These are phyloP conservation scores for Plecturocebus donacophilus DNA, from an alignment of 2,113 vertebrate genomes.

Conservation along the genomic window DNA sequence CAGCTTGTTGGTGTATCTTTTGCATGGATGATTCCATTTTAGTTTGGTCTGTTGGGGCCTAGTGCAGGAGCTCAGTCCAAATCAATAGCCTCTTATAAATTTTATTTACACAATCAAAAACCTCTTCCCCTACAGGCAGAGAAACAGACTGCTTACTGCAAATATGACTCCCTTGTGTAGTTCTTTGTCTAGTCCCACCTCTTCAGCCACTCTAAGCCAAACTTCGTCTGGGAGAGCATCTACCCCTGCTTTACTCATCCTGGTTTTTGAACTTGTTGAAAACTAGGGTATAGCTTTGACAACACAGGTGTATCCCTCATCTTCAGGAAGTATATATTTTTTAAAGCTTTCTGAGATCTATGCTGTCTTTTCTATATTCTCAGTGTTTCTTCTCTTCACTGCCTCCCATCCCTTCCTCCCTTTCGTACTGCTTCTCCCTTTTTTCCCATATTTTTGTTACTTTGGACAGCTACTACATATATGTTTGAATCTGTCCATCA, in stretches of 20 bases:
- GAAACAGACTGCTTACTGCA: not conserved
- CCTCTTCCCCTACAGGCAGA: not conserved
- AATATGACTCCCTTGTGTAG: not conserved
- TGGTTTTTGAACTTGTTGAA: not conserved
- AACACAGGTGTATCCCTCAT: not conserved
- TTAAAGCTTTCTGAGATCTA: not conserved
- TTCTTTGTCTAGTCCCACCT: not conserved
- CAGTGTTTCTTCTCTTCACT: not conserved
- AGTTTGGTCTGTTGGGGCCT: not conserved
- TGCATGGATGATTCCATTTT: not conserved
- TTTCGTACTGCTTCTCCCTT: not conserved
- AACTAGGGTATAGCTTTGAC: not conserved
- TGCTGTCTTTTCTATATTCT: not conserved
- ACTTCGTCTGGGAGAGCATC: not conserved
- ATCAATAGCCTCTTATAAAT: not conserved
- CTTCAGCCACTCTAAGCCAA: not conserved
- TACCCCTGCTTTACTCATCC: not conserved
- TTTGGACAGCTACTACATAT: not conserved
- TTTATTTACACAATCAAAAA: not conserved
- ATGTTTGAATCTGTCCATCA: not conserved
- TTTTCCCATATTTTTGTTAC: not conserved
- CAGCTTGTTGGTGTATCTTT: not conserved
- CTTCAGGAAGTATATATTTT: not conserved
- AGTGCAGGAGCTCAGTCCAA: not conserved
- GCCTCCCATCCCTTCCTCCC: not conserved